phyloP scores from a whole-genome alignment of 1,140 invertebrate genomes.

The Samia ricini region DNA sequence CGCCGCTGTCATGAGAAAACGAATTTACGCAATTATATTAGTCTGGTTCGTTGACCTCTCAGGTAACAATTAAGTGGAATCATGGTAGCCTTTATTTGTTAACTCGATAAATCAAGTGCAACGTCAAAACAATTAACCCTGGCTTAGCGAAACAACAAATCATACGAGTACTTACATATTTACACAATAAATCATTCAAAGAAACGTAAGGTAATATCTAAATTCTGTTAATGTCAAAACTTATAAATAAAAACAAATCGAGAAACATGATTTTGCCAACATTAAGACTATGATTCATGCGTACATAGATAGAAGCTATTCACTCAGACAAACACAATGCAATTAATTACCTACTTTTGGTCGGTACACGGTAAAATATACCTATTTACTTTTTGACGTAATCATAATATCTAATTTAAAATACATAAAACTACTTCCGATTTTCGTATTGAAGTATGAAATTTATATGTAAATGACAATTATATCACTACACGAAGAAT shows the following conservation, averaged over 20 bases:
- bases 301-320: background rate
- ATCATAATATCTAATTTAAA: background rate
- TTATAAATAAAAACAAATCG: too few relatives aligned
- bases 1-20: background rate
- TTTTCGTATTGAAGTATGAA: background rate
- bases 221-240: background rate
- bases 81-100: background rate
- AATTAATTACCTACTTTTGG: background rate
- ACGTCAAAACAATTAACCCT: background rate
- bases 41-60: constrained; percentile 3
- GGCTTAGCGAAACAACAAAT: background rate
- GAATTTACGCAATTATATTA: background rate
- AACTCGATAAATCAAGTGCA: background rate
- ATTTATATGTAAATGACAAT: background rate
- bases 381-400: background rate
- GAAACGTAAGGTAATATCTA: background rate
- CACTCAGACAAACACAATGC: background rate
- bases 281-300: background rate
- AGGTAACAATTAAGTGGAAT: constrained; percentile 1
- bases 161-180: background rate
- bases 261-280: background rate
- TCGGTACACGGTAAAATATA: background rate
- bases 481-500: background rate
- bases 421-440: background rate
- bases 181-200: background rate